Evolutionary conservation across 2,888 invertebrate genomes (phyloP), one percentile per base, ranked within the genome.

Genomic region (Dicranocentrus wangi): DNA sequence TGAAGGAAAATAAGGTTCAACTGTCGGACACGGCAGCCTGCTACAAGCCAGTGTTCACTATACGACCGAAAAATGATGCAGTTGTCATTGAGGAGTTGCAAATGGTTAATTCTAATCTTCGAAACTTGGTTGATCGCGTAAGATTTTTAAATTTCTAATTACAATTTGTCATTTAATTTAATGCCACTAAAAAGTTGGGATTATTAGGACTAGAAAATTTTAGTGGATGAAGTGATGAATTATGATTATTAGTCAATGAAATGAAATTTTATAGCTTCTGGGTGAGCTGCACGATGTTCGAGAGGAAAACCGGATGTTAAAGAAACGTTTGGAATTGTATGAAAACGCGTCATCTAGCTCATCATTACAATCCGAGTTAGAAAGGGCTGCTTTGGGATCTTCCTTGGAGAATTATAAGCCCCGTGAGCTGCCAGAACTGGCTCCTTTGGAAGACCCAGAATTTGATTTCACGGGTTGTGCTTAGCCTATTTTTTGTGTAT

Each of bases 21-120:
- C 19, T 68, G 58, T 55, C 71, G 21, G 83, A 81, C 10, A 70
- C 65, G 13, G 60, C 63, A 3, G 13, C 66, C 1, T 68, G 51
- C 43, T 19, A 65, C 5, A 66, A 75, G 15, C 66, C 72, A 2
- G 81, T 77, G 19, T 84, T 82, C 61, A 78, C 83, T 7, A 78
- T 79, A 5, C 47, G 83, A 43, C 86, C 86, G 2, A 86, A 84
- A 68, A 86, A 83, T 72, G 85, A 84, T 60, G 71, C 86, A 1
- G 86, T 85, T 53, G 82, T 86, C 13, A 86, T 86, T 71, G 86
- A 86, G 66, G 86, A 86, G 58, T 61, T 86, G 13, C 82, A 83
- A 72, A 84, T 79, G 39, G 83, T 85, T 1, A 86, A 86, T 61
- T 73, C 82, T n/a, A 85, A 84, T 77, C 82, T 86, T 0, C 43